These are phyloP conservation scores for Esperia sulphurella DNA, from an alignment of 2,888 invertebrate species.

Conservation along the genomic window DNA sequence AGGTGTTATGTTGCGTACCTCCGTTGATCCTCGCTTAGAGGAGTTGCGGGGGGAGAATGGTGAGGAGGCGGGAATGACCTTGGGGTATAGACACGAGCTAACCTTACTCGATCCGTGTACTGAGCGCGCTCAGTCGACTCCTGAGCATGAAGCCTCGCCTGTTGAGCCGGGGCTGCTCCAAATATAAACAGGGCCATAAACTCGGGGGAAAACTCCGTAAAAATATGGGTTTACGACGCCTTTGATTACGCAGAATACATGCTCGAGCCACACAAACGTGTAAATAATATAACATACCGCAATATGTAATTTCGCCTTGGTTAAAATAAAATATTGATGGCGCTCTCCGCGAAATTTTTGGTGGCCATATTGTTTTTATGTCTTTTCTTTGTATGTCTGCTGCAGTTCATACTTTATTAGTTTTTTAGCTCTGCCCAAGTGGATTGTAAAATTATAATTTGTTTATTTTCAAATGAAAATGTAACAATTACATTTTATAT, in stretches of 20 bases:
- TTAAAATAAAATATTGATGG: not conserved
- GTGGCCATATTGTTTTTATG: not conserved
- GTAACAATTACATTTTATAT: no score
- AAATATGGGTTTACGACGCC: slow-evolving; percentile 36
- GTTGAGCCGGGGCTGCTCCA: slow-evolving; percentile 26
- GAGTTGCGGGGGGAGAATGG: no score
- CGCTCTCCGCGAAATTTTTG: not conserved
- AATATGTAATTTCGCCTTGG: not conserved
- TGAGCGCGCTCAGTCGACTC: not conserved
- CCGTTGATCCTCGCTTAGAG: no score
- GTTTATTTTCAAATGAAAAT: no score
- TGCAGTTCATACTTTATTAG: no score
- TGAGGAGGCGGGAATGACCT: no score
- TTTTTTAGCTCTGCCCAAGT: no score
- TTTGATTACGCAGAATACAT: slow-evolving; percentile 30
- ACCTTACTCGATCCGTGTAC: not conserved
- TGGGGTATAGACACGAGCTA: not conserved
- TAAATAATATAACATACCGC: slow-evolving; percentile 9
- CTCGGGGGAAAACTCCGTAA: slow-evolving; percentile 25
- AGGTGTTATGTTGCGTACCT: no score
- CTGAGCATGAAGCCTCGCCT: slow-evolving; percentile 22
- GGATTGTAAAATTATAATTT: no score
- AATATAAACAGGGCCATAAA: slow-evolving; percentile 32
- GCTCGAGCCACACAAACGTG: not conserved
- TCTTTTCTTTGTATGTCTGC: no score